A percentile compares a stretch with the other conserved stretches of the same genome.
Conservation (phyloP, 2,113 vertebrate species). For the Artemisiospiza belli region DNA sequence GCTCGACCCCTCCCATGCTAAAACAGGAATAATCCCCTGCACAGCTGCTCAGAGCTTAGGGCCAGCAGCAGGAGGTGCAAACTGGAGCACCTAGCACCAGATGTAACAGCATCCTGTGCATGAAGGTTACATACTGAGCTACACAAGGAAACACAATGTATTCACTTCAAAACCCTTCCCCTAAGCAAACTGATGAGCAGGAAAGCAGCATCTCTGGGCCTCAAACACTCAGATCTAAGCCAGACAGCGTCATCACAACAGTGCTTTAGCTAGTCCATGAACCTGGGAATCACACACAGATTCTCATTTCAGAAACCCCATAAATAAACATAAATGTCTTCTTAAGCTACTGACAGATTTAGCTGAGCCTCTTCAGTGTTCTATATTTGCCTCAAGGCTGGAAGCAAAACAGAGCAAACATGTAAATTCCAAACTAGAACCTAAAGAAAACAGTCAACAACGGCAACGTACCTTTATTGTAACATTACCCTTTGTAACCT, state of each 20-base stretch:
- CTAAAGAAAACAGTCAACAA: not conserved
- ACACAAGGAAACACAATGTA: not conserved
- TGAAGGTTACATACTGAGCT: not conserved
- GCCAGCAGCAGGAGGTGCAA: not conserved
- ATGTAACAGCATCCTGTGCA: not conserved
- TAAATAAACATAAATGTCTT: not conserved
- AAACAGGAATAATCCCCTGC: not conserved
- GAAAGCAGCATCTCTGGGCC: not conserved
- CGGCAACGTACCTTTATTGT: conserved; percentile 82
- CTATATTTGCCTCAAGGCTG: not conserved
- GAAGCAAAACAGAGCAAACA: not conserved
- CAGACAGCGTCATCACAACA: not conserved
- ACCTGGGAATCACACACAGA: not conserved
- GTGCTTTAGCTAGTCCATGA: not conserved
- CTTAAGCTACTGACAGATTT: not conserved
- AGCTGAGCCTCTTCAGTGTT: not conserved
- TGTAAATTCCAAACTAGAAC: not conserved
- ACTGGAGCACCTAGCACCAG: not conserved
- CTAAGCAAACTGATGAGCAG: not conserved
- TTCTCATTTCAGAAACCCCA: not conserved
- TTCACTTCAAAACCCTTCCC: not conserved
- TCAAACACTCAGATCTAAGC: not conserved
- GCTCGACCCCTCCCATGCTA: not conserved
- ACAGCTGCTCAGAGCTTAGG: not conserved
- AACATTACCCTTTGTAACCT: conserved; percentile 86